These are phyloP conservation scores for Podotricha telesiphe DNA, from an alignment of 2,888 invertebrate species.

Conservation along the genomic window DNA sequence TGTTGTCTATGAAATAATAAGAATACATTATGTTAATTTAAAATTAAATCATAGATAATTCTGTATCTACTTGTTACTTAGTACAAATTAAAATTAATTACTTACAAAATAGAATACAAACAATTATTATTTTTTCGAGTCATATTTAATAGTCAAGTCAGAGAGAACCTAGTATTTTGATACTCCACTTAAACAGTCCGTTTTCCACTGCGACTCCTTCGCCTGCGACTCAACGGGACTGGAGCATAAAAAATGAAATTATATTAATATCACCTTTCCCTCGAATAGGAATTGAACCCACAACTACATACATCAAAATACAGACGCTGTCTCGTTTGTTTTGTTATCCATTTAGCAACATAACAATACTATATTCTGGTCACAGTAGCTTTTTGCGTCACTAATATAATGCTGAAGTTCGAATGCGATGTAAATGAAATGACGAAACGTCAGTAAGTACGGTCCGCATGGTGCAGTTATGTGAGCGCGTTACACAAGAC, in stretches of 20 bases:
- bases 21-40: slow-evolving; percentile 1
- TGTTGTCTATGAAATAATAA: slow-evolving; percentile 14
- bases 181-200: too few relatives aligned
- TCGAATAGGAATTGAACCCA: too few relatives aligned
- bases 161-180: too few relatives aligned
- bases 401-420: slow-evolving; percentile 1
- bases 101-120: background rate
- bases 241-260: too few relatives aligned
- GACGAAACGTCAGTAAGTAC: slow-evolving; percentile 46
- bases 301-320: too few relatives aligned
- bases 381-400: slow-evolving; percentile 28
- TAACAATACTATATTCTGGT: slow-evolving; percentile 27
- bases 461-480: slow-evolving; percentile 47
- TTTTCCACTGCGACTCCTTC: too few relatives aligned
- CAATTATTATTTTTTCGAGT: background rate
- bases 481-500: slow-evolving; percentile 49
- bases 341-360: slow-evolving; percentile 2
- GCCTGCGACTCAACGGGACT: too few relatives aligned
- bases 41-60: background rate
- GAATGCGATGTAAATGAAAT: slow-evolving; percentile 34
- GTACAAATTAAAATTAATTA: background rate
- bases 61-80: background rate
- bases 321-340: background rate
- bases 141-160: background rate
- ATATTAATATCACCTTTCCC: too few relatives aligned